These are phyloP conservation scores for Hirudinaria manillensis DNA, from an alignment of 2,888 invertebrate species.

Conservation along the genomic window DNA sequence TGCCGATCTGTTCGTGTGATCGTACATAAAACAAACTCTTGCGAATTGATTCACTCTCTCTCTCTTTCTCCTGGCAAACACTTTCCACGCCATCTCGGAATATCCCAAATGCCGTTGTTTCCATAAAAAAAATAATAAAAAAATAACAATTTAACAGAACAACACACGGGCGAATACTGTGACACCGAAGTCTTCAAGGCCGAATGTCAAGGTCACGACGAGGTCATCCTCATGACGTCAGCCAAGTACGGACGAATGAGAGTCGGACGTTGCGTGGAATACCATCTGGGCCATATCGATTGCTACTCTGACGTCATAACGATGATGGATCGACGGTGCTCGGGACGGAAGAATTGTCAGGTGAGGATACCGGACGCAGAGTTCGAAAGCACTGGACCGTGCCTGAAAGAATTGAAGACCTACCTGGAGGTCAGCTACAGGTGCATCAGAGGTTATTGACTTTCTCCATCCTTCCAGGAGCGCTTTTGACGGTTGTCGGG, in stretches of 20 bases:
- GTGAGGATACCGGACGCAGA: conserved; percentile 36
- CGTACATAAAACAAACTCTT: too few species aligned
- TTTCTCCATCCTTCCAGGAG: neutral
- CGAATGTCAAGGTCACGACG: conserved; percentile 28
- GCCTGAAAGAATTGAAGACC: conserved; percentile 36
- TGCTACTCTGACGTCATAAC: conserved; percentile 35
- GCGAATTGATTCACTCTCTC: too few species aligned
- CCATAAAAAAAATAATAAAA: too few species aligned
- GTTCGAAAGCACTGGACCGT: conserved; percentile 36
- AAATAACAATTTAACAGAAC: neutral
- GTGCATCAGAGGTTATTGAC: conserved; percentile 33
- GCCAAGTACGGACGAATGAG: conserved; percentile 36
- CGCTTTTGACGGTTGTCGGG: too few species aligned
- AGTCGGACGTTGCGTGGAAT: conserved; percentile 35
- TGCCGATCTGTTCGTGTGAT: too few species aligned
- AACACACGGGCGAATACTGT: conserved; percentile 28
- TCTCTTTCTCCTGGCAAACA: too few species aligned
- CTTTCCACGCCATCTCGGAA: too few species aligned
- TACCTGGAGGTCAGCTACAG: conserved; percentile 36
- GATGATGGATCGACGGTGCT: conserved; percentile 34
- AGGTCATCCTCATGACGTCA: conserved; percentile 33
- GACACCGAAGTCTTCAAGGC: conserved; percentile 36
- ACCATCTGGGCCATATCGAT: conserved; percentile 35
- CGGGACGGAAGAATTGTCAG: conserved; percentile 33
- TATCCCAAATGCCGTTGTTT: too few species aligned